Base-by-base conservation (phyloP, 2,113 vertebrate species). In the Pygoscelis antarcticus region DNA sequence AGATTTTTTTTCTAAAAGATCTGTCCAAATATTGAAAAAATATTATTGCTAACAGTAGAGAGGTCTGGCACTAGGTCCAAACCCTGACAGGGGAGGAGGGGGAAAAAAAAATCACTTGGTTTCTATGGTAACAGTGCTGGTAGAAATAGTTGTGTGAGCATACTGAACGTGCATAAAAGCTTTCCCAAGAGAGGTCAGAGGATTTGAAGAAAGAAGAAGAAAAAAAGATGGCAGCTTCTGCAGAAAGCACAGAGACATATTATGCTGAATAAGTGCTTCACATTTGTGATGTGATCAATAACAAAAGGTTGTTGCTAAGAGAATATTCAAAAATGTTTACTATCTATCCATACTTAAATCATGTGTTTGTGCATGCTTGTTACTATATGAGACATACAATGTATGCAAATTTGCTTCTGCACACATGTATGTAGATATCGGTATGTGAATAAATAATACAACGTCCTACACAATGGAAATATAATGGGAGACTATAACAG, bases 111-210 rank as follows among this genome's bases (percentile, higher is more conserved):
- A 65, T 78, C 90, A 60, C 75, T 70, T n/a, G 87, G 98, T 99
- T 98, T 97, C 98, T 97, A 99, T 98, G 98, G 98, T 49, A 98
- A 99, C 98, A 3, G 87, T 96, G 95, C 95, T 97, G 95, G 97
- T 95, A 98, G 97, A 97, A 98, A 96, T 97, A 98, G 97, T 95
- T 94, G 94, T 95, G 95, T 95, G 97, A 98, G 97, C 98, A 97
- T 97, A 98, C 97, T 98, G 98, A 98, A 97, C 95, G 70, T 97
- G 98, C 96, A 89, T 79, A 91, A 97, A 98, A 98, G 96, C 86
- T 94, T 97, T 98, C 98, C 98, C 98, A 94, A 90, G 98, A 98
- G 98, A 98, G 96, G 86, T 88, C 87, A 95, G 95, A 97, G 97
- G 96, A 97, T 95, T 91, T 96, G 97, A 95, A 93, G 83, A 88